Base-by-base conservation (phyloP, 2,888 invertebrate genomes). In the Acheta domesticus region DNA sequence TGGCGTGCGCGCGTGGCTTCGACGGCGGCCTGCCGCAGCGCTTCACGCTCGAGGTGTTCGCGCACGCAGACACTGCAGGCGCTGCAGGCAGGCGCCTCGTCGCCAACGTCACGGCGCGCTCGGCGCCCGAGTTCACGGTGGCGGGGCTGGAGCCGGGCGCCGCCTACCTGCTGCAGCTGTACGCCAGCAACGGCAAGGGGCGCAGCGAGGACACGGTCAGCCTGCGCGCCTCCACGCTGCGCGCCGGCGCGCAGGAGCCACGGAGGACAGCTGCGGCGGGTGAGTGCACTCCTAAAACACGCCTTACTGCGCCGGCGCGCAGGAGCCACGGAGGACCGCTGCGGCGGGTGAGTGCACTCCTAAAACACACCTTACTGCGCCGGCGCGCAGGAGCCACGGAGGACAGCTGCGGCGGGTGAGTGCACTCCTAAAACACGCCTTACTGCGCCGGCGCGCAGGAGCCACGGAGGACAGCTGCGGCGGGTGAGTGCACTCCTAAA, bases 171-270 rank as follows among this genome's bases (percentile, higher is more conserved):
- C 82, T 85, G 86, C 89, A 82, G 87, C 88, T 82, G 87, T 91
- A 81, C 88, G 89, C 84, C 87, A 89, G 84, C 87, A 91, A 87
- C 88, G 89, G 89, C 82, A 91, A 87, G 88, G 91, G 86, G 86
- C 85, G 87, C 83, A 89, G 89, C 81, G 85, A 86, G 81, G 85
- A 85, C 78, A 84, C 87, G 1, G 85, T 86, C 21, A 86, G 87
- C 8, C 83, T 89, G 19, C 84, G 85, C 48, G 87, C 88, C 21
- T 86, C 86, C 36, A 90, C 90, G 11, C 83, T 89, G 19, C 84
- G 85, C 48, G 87, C 88, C 21, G 87, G 88, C 4, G 87, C 88
- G 75, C 85, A 88, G 81, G 88, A 87, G 82, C 88, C 88, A 80
- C 85, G 88, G 73, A 84, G 88, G 79, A 87, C 86, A 1, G 76